Evolutionary conservation across 2,888 invertebrate genomes (phyloP), one percentile per base, ranked within the genome.

Genomic region (Acronicta psi): DNA sequence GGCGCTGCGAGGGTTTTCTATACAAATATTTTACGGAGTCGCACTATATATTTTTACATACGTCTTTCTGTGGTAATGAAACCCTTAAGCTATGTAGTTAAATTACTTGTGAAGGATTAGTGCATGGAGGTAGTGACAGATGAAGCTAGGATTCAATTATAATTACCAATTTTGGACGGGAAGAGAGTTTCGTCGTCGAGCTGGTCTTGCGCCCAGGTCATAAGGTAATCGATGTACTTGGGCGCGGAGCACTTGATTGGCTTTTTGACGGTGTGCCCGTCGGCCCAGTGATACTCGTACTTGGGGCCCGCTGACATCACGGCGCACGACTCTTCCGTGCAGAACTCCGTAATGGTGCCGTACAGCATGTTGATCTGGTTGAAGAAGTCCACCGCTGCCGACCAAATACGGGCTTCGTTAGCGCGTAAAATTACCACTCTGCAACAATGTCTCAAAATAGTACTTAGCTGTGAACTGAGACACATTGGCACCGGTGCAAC

Each of bases 291-390:
- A 93, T 99, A 99, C 94, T 99, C 99, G 88, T 99, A 99, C 94
- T 99, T 99, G 69, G 99, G 99, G 41, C 99, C 99, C 13, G 99
- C 99, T 10, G 99, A 99, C 99, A 99, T 99, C 77, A 99, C 99
- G 10, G 98, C 97, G 92, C 99, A 99, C 73, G 98, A 98, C 83
- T 99, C 98, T 89, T 99, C 99, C 4, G 99, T 99, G 90, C 99
- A 99, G 93, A 99, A 99, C 93, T 99, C 99, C n/a, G 99, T 99
- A 83, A 99, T 98, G 29, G 99, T 99, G 50, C 99, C 99, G 85
- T 99, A 99, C 70, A 99, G 94, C 99, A 99, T 99, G 93, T 99
- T 99, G 87, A 99, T 99, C 95, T 99, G 99, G 94, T 99, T 99
- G 94, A 99, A 99, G 93, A 99, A 99, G 94, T 99, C 99, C 69